These are phyloP conservation scores for Perognathus longimembris DNA, from an alignment of 2,113 vertebrate species.

Conservation along the genomic window DNA sequence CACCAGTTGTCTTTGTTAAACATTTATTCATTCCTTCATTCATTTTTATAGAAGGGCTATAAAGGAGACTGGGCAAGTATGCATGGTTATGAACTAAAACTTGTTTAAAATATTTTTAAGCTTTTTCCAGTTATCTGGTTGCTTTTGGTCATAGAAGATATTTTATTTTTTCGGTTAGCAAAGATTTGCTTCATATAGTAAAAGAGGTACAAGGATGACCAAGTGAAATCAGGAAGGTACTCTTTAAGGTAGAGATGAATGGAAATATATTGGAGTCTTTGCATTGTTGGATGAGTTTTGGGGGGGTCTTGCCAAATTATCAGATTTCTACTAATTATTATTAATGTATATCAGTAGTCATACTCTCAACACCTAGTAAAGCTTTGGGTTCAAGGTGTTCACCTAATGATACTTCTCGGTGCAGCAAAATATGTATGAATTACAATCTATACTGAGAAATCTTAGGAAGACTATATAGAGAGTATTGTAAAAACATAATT, in stretches of 20 bases:
- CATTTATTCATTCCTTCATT: not conserved
- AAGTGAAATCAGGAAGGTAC: slow-evolving; percentile 8
- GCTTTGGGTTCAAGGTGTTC: not conserved
- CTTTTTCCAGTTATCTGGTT: not conserved
- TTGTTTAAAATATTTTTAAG: not conserved
- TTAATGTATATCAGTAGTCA: not conserved
- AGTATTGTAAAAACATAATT: not conserved
- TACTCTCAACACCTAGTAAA: not conserved
- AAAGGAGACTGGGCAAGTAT: not conserved
- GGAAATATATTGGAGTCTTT: not conserved
- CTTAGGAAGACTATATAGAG: not conserved
- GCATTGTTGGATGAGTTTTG: not conserved
- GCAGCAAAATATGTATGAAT: not conserved
- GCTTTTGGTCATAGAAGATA: not conserved
- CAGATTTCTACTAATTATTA: not conserved
- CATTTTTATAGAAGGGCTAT: not conserved
- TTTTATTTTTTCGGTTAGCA: not conserved
- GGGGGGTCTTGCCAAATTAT: not conserved
- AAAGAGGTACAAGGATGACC: not conserved
- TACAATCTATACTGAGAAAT: not conserved
- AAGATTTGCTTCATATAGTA: slow-evolving; percentile 4
- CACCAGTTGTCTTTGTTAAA: not conserved
- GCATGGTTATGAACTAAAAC: not conserved
- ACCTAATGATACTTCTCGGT: not conserved
- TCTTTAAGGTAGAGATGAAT: slow-evolving; percentile 1